These are phyloP conservation scores for Drosophila carrolli DNA, from an alignment of 1,140 invertebrate genomes.

Conservation along the genomic window DNA sequence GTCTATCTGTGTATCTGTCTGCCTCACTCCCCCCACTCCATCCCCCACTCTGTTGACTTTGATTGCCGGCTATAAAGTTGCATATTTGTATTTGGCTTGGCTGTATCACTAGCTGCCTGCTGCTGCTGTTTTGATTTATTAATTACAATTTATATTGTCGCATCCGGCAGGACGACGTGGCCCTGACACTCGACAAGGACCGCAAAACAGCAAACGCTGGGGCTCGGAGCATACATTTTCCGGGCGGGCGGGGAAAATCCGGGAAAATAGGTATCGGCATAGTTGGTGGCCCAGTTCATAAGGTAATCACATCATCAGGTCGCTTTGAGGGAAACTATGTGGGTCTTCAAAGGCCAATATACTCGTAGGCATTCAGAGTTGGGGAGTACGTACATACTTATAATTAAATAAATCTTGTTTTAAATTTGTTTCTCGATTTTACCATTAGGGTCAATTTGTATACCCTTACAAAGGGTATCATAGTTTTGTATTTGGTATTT, in stretches of 20 bases:
- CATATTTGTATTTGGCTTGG: constrained; percentile 38
- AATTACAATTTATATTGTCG: constrained; percentile 77
- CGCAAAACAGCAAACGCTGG: constrained; percentile 1
- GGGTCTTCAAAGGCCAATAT: not conserved
- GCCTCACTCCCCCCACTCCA: not conserved
- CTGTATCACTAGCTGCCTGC: constrained; percentile 31
- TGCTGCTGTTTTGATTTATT: constrained; percentile 74
- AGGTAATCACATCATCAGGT: constrained; percentile 2
- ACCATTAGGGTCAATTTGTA: too few species aligned
- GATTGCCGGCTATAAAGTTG: constrained; percentile 47
- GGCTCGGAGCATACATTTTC: constrained; percentile 1
- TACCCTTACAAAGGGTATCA: too few species aligned
- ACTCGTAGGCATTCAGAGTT: not conserved
- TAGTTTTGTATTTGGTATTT: too few species aligned
- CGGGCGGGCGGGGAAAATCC: not conserved
- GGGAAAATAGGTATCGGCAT: not conserved
- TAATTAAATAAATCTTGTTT: too few species aligned
- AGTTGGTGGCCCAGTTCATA: constrained; percentile 2
- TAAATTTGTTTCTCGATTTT: too few species aligned
- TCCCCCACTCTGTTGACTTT: constrained; percentile 19
- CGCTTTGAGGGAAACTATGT: not conserved
- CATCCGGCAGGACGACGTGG: constrained; percentile 35
- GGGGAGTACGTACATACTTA: too few species aligned
- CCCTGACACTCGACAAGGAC: constrained; percentile 40
- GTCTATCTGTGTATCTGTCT: constrained; percentile 22